Conservation (phyloP, 1,140 invertebrate genomes). For the Chelonus insularis region DNA sequence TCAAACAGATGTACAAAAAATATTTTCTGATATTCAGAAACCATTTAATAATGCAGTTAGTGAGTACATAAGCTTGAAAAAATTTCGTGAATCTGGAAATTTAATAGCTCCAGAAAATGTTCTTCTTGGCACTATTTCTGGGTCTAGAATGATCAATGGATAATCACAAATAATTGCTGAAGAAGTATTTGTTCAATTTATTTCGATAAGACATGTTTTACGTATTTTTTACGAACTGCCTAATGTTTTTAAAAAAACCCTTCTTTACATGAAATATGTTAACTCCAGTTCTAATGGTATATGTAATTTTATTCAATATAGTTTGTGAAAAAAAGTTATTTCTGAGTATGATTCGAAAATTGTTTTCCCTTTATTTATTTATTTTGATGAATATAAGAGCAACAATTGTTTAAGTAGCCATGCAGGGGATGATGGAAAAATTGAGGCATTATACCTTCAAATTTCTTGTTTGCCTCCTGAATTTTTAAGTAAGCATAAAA, state of each 20-base stretch:
- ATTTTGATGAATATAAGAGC: no score
- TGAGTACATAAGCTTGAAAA: neutral
- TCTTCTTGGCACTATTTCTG: neutral
- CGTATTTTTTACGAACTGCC: neutral
- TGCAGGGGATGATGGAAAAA: no score
- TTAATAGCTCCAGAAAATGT: neutral
- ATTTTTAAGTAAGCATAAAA: no score
- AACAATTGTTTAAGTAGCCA: no score
- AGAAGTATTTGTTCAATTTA: neutral
- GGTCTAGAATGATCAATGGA: neutral
- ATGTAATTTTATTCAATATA: no score
- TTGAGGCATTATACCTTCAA: no score
- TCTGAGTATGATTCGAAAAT: no score
- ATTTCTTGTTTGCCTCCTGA: no score
- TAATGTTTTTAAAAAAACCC: neutral
- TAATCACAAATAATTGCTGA: neutral
- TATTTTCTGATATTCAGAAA: neutral
- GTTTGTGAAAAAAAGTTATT: no score
- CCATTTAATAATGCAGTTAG: neutral
- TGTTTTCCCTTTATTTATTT: no score
- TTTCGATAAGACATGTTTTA: neutral
- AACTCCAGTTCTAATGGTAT: neutral
- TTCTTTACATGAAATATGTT: neutral
- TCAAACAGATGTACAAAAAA: neutral
- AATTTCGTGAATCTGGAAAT: neutral